Conservation (phyloP, 2,797 vertebrate species). For the Typhlichthys eigenmanni region DNA sequence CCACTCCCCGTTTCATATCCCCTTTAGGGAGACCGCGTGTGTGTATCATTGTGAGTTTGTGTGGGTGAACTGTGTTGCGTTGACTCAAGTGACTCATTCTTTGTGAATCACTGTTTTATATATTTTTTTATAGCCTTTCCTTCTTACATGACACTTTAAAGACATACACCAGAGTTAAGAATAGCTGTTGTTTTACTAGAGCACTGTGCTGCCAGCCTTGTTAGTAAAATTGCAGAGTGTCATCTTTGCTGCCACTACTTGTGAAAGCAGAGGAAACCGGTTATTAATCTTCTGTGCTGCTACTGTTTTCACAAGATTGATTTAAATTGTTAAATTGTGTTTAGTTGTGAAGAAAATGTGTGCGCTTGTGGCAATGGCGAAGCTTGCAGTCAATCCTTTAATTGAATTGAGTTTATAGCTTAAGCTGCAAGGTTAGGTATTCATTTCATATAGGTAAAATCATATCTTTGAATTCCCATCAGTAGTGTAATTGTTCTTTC, state of each 20-base stretch:
- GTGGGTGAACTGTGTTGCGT: constrained; percentile 40
- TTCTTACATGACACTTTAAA: constrained; percentile 22
- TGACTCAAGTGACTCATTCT: constrained; percentile 53
- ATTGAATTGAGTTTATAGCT: too few species aligned
- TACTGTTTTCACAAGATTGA: constrained; percentile 16
- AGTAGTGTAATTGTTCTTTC: too few species aligned
- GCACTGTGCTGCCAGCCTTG: constrained; percentile 33
- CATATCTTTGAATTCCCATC: too few species aligned
- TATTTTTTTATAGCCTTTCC: neutral
- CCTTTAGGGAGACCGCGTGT: neutral
- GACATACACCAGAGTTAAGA: constrained; percentile 42
- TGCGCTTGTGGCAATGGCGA: too few species aligned
- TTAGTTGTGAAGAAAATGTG: neutral
- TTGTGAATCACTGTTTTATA: constrained; percentile 16
- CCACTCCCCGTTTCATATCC: constrained; percentile 11
- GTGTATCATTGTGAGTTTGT: constrained; percentile 12
- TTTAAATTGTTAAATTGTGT: neutral
- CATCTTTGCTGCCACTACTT: constrained; percentile 8
- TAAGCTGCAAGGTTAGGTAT: too few species aligned
- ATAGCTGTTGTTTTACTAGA: constrained; percentile 43
- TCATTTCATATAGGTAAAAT: too few species aligned
- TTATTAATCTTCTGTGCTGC: neutral
- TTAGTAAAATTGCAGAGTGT: constrained; percentile 26
- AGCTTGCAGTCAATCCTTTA: too few species aligned
- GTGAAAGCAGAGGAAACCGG: constrained; percentile 19